Evolutionary conservation across 2,888 invertebrate species (phyloP).

Genomic region (Metalampra italica): DNA sequence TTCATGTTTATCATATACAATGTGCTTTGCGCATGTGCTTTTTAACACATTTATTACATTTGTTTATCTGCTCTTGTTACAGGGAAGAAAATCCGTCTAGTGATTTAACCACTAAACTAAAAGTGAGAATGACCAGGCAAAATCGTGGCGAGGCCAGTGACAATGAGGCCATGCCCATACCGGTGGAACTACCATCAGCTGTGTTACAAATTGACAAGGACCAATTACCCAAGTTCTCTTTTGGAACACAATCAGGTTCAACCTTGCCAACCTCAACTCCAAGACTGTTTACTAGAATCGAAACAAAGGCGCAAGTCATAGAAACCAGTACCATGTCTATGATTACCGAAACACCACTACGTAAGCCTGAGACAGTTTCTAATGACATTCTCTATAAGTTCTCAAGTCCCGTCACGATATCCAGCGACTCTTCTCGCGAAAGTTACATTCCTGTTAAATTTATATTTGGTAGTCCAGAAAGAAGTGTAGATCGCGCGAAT

Average conservation of each 20-base stretch:
- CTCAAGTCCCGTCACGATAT: conserved; percentile 43
- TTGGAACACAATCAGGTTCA: conserved; percentile 19
- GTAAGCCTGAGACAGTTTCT: conserved; percentile 25
- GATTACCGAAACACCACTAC: conserved; percentile 13
- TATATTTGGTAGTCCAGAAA: conserved; percentile 45
- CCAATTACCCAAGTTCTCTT: conserved; percentile 53
- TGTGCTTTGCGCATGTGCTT: too few relatives aligned
- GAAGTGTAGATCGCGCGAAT: conserved; percentile 27
- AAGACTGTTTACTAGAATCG: background rate
- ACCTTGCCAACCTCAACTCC: conserved; percentile 4
- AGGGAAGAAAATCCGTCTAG: conserved; percentile 27
- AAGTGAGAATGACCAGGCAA: conserved; percentile 37
- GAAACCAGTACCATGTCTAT: conserved; percentile 4
- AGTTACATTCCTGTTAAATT: conserved; percentile 28
- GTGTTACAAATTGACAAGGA: conserved; percentile 48
- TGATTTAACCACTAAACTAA: conserved; percentile 44
- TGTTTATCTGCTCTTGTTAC: conserved; percentile 16
- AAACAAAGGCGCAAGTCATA: background rate
- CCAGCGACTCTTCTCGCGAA: conserved; percentile 23
- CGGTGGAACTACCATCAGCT: conserved; percentile 43
- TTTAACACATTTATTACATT: background rate
- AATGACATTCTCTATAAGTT: conserved; percentile 37
- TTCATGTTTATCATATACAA: too few relatives aligned
- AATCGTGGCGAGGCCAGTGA: conserved; percentile 27
- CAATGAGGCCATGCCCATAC: conserved; percentile 22